Conservation (phyloP, 2,888 invertebrate genomes). For the Hemithea aestivaria region DNA sequence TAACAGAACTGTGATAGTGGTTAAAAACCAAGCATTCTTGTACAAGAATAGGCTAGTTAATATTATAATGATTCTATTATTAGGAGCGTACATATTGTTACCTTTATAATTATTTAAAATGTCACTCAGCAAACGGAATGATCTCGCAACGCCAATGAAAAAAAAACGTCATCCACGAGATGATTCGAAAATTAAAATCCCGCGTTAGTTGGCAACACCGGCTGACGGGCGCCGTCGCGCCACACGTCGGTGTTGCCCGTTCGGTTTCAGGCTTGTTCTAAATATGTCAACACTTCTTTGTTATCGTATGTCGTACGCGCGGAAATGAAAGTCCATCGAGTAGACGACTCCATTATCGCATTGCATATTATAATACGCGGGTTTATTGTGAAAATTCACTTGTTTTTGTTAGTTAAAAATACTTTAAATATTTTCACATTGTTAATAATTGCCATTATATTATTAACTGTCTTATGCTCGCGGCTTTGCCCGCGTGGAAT, state of each 20-base stretch:
- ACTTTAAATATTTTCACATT: too few relatives aligned
- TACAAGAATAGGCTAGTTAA: too few relatives aligned
- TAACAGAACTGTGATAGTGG: too few relatives aligned
- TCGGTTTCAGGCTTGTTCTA: conserved; percentile 79
- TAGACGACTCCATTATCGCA: conserved; percentile 66
- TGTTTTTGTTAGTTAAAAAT: too few relatives aligned
- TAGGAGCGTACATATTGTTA: too few relatives aligned
- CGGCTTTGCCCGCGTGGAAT: too few relatives aligned
- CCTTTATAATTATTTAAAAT: conserved; percentile 21
- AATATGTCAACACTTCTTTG: conserved; percentile 78
- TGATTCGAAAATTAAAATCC: conserved; percentile 77
- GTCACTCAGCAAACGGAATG: conserved; percentile 49
- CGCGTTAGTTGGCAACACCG: conserved; percentile 56
- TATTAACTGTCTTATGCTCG: too few relatives aligned
- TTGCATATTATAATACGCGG: conserved; percentile 57
- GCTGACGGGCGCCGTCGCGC: conserved; percentile 66
- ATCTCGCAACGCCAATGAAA: conserved; percentile 58
- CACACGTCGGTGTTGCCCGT: conserved; percentile 44
- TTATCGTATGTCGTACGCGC: conserved; percentile 70
- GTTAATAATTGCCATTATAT: too few relatives aligned
- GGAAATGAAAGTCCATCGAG: conserved; percentile 76
- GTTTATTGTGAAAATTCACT: conserved; percentile 36
- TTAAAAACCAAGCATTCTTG: too few relatives aligned
- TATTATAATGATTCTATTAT: too few relatives aligned
- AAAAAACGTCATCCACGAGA: conserved; percentile 60